These are phyloP conservation scores for Laticauda colubrina DNA, from an alignment of 2,113 vertebrate species.

Conservation along the genomic window DNA sequence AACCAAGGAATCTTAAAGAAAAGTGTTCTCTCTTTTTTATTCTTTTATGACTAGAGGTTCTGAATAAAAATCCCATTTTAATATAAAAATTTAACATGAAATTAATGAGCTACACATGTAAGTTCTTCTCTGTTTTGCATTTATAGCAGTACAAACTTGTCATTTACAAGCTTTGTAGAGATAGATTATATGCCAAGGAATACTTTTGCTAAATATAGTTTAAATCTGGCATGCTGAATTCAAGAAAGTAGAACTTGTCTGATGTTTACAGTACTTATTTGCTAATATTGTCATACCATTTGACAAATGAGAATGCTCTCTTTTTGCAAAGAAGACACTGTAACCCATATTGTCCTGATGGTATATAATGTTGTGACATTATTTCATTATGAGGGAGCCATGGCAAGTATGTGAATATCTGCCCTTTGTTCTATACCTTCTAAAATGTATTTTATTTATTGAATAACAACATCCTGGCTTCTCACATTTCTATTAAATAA, in stretches of 20 bases:
- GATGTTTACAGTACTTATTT: background rate
- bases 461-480: background rate
- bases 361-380: background rate
- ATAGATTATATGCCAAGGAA: background rate
- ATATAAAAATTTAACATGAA: constrained; percentile 37
- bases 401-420: background rate
- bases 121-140: background rate
- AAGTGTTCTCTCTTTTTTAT: constrained; percentile 11
- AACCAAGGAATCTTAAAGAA: constrained; percentile 18
- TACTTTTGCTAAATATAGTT: background rate
- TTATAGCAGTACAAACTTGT: constrained; percentile 21
- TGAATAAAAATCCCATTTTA: constrained; percentile 27
- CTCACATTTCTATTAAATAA: background rate
- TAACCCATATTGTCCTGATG: background rate
- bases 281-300: background rate
- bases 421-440: background rate
- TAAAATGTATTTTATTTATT: background rate
- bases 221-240: background rate
- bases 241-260: background rate
- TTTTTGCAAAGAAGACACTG: background rate
- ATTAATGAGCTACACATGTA: constrained; percentile 22
- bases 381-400: background rate
- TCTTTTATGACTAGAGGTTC: constrained; percentile 47
- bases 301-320: background rate
- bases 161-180: constrained; percentile 18